Evolutionary conservation across 1,140 invertebrate species (phyloP).

Genomic region (Bombus breviceps): DNA sequence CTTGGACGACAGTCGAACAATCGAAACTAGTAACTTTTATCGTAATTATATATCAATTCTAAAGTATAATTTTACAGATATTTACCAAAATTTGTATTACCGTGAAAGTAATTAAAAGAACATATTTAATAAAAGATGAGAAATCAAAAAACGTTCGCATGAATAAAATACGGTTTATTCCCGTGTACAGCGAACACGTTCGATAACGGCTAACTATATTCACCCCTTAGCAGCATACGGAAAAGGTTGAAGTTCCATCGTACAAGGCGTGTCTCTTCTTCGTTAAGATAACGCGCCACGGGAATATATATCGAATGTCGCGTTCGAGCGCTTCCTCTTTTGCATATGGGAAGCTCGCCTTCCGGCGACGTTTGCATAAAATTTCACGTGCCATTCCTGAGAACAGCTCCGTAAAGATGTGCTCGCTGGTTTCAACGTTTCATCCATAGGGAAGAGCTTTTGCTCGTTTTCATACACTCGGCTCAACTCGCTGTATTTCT

Average conservation of each 20-base stretch:
- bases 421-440: neutral
- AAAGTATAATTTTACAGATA: neutral
- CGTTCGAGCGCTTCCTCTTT: neutral
- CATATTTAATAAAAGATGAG: neutral
- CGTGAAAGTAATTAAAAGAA: neutral
- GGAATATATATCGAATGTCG: constrained; percentile 42
- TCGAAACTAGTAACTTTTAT: neutral
- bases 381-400: constrained; percentile 45
- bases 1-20: neutral
- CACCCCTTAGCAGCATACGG: neutral
- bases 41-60: neutral
- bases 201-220: neutral
- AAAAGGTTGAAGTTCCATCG: neutral
- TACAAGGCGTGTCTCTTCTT: constrained; percentile 19
- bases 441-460: constrained; percentile 32
- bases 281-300: constrained; percentile 33
- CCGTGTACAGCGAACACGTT: neutral
- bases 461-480: neutral
- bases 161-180: neutral
- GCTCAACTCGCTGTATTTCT: neutral
- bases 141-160: neutral
- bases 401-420: neutral
- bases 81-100: neutral
- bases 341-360: constrained; percentile 4
- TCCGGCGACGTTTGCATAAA: constrained; percentile 47